A percentile compares a stretch with the other conserved stretches of the same genome.
Evolutionary conservation across 2,888 invertebrate species (phyloP).

Genomic region (Rhorus exstirpatorius): DNA sequence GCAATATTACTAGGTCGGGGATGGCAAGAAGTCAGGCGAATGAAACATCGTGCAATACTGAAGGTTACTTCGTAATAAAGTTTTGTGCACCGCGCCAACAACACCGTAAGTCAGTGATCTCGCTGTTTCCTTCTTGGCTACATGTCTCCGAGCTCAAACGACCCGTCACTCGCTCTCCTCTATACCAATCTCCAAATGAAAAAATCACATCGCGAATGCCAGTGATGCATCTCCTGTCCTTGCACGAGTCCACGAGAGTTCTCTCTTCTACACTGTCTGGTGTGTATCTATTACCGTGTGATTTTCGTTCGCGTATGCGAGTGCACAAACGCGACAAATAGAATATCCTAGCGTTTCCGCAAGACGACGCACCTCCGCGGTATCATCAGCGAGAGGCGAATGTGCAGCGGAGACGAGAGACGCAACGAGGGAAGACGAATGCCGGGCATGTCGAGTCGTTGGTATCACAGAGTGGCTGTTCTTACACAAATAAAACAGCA

Average conservation of each 20-base stretch:
- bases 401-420: slow-evolving; percentile 39
- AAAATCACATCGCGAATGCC: slow-evolving; percentile 48
- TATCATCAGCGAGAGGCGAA: slow-evolving; percentile 41
- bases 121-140: neutral
- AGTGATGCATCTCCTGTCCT: neutral
- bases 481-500: slow-evolving; percentile 86
- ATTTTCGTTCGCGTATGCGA: slow-evolving; percentile 45
- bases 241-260: neutral
- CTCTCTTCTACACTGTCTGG: neutral
- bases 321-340: slow-evolving; percentile 37
- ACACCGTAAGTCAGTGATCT: slow-evolving; percentile 34
- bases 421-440: slow-evolving; percentile 72
- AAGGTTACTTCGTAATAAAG: too few species aligned
- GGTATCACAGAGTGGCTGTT: slow-evolving; percentile 83
- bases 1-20: too few species aligned
- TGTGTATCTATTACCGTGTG: slow-evolving; percentile 17
- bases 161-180: slow-evolving; percentile 28
- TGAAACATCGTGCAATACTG: too few species aligned
- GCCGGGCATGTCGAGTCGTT: slow-evolving; percentile 48
- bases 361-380: slow-evolving; percentile 28
- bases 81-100: neutral
- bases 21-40: too few species aligned
- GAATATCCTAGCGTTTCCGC: slow-evolving; percentile 44
- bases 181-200: neutral
- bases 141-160: slow-evolving; percentile 3